A percentile compares a stretch with the other conserved stretches of the same genome.
Conservation (phyloP, 2,797 vertebrate species). For the Phoxinus dragarum region DNA sequence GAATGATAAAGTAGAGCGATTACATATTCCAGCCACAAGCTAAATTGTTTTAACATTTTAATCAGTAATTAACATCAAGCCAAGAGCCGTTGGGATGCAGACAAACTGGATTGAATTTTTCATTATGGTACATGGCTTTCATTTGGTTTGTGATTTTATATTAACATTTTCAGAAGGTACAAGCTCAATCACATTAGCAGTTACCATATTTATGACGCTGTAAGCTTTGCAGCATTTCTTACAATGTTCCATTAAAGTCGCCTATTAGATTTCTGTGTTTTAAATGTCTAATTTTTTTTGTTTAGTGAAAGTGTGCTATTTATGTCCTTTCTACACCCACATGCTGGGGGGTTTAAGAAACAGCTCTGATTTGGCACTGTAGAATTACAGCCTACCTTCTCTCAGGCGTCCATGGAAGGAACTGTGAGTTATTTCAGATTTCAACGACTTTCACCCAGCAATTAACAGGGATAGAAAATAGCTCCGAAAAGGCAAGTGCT, state of each 20-base stretch:
- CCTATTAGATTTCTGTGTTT: constrained; percentile 35
- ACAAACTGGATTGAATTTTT: constrained; percentile 48
- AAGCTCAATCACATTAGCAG: constrained; percentile 31
- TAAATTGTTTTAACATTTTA: constrained; percentile 57
- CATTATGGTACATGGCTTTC: constrained; percentile 36
- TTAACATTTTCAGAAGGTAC: not conserved
- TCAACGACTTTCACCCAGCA: constrained; percentile 53
- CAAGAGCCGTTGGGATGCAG: constrained; percentile 55
- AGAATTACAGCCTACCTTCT: constrained; percentile 58
- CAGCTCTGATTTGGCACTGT: constrained; percentile 58
- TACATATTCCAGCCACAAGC: constrained; percentile 60
- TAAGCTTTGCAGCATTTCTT: not conserved
- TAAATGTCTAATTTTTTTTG: constrained; percentile 44
- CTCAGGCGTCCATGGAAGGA: constrained; percentile 48
- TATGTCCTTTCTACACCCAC: constrained; percentile 57
- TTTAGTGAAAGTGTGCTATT: constrained; percentile 52
- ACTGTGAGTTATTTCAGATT: constrained; percentile 58
- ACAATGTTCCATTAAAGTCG: constrained; percentile 14
- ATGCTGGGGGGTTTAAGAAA: constrained; percentile 58
- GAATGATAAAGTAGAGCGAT: constrained; percentile 61
- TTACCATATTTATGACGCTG: constrained; percentile 46
- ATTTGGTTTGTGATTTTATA: constrained; percentile 51
- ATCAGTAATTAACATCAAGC: constrained; percentile 56
- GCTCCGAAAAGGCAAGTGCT: constrained; percentile 51
- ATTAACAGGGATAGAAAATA: constrained; percentile 56